These are phyloP conservation scores for Antrozous pallidus DNA, from an alignment of 2,797 vertebrate genomes.

Conservation along the genomic window DNA sequence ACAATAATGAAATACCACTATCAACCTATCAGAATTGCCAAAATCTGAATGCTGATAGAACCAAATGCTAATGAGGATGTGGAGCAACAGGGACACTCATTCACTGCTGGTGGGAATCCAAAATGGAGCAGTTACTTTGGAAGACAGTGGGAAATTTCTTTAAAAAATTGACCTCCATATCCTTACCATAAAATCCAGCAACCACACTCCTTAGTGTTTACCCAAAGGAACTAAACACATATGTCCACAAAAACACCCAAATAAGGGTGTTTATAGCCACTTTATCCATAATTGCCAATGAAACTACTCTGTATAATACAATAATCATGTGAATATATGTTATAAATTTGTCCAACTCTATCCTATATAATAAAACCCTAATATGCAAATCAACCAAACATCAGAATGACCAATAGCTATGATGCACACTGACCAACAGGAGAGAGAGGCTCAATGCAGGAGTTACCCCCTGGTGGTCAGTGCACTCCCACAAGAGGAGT, in stretches of 20 bases:
- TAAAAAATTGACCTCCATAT: neutral
- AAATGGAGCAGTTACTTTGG: neutral
- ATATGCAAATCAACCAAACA: no score
- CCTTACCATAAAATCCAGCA: neutral
- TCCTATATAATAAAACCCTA: no score
- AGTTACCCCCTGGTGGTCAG: no score
- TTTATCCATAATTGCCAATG: neutral
- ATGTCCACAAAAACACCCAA: neutral
- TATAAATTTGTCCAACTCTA: neutral
- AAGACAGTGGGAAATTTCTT: neutral
- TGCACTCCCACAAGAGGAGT: no score
- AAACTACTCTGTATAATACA: neutral
- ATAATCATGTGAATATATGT: neutral
- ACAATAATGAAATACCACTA: neutral
- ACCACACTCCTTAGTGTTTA: neutral
- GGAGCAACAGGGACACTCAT: neutral
- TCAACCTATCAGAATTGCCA: neutral
- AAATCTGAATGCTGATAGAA: neutral
- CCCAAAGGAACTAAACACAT: neutral
- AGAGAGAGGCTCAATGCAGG: no score
- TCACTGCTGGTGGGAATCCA: neutral
- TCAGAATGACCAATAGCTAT: no score
- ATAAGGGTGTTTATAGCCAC: neutral
- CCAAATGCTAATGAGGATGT: neutral
- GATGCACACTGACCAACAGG: no score